A percentile compares a stretch with the other conserved stretches of the same genome.
Conservation (phyloP, 2,888 invertebrate species). For the Diadromus collaris region DNA sequence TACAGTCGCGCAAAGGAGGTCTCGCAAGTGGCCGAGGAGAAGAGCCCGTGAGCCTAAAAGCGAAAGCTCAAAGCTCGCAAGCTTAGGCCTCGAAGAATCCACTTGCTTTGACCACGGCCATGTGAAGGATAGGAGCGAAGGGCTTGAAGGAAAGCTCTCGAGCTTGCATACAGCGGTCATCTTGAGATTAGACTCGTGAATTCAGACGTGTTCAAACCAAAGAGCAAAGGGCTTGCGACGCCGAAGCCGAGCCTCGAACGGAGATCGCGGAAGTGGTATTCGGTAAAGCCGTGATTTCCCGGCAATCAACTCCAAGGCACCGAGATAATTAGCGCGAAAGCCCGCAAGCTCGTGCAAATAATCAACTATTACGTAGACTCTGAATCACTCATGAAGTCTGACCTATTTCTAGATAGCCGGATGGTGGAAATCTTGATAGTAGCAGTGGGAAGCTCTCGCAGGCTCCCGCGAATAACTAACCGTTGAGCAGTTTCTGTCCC, state of each 20-base stretch:
- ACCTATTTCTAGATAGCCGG: background rate
- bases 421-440: background rate
- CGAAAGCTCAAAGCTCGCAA: slow-evolving; percentile 44
- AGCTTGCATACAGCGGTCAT: slow-evolving; percentile 49
- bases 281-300: background rate
- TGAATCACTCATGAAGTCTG: background rate
- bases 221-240: slow-evolving; percentile 51
- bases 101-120: slow-evolving; percentile 56
- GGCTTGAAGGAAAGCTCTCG: slow-evolving; percentile 46
- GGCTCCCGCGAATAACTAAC: slow-evolving; percentile 11
- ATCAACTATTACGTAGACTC: slow-evolving; percentile 12
- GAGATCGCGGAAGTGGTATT: slow-evolving; percentile 22
- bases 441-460: background rate
- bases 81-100: slow-evolving; percentile 34
- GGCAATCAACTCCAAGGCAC: slow-evolving; percentile 26
- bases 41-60: slow-evolving; percentile 25
- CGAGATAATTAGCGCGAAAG: slow-evolving; percentile 36
- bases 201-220: slow-evolving; percentile 47
- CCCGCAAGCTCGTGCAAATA: slow-evolving; percentile 16
- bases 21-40: slow-evolving; percentile 19
- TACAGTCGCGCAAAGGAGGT: background rate
- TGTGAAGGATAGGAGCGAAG: slow-evolving; percentile 38
- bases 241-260: slow-evolving; percentile 18
- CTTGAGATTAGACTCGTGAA: slow-evolving; percentile 51
- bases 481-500: background rate